Evolutionary conservation across 2,888 invertebrate species (phyloP).

Genomic region (Napeogenes inachia): DNA sequence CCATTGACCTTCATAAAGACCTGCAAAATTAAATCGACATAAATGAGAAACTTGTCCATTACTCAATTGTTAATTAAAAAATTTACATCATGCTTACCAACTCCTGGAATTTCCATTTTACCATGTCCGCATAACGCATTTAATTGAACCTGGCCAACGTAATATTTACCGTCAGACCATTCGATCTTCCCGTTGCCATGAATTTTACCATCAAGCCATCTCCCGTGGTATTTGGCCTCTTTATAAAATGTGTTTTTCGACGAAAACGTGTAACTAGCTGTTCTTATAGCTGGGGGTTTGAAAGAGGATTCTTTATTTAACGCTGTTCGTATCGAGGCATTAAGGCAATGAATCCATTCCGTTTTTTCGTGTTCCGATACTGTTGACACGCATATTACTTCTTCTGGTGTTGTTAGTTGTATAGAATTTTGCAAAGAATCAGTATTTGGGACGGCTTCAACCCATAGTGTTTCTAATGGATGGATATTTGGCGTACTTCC

Average conservation of each 20-base stretch:
- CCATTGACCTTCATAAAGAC: conserved; percentile 88
- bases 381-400: conserved; percentile 82
- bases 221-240: conserved; percentile 87
- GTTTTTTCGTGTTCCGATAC: conserved; percentile 83
- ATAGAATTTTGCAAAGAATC: conserved; percentile 81
- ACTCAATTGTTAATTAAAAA: not conserved
- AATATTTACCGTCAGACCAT: conserved; percentile 88
- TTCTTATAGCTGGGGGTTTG: conserved; percentile 83
- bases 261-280: conserved; percentile 84
- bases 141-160: conserved; percentile 87
- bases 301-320: conserved; percentile 80
- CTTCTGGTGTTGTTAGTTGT: conserved; percentile 87
- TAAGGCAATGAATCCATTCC: conserved; percentile 87
- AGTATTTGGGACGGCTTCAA: conserved; percentile 83
- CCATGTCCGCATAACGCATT: conserved; percentile 86
- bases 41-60: not conserved
- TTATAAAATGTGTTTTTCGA: conserved; percentile 83
- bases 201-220: conserved; percentile 89
- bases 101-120: conserved; percentile 80
- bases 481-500: conserved; percentile 82
- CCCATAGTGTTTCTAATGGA: conserved; percentile 87
- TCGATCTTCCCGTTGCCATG: conserved; percentile 90
- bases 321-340: conserved; percentile 82
- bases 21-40: conserved; percentile 47
- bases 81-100: conserved; percentile 57